These are phyloP conservation scores for Drepana arcuata DNA, from an alignment of 1,140 invertebrate species.

Conservation along the genomic window DNA sequence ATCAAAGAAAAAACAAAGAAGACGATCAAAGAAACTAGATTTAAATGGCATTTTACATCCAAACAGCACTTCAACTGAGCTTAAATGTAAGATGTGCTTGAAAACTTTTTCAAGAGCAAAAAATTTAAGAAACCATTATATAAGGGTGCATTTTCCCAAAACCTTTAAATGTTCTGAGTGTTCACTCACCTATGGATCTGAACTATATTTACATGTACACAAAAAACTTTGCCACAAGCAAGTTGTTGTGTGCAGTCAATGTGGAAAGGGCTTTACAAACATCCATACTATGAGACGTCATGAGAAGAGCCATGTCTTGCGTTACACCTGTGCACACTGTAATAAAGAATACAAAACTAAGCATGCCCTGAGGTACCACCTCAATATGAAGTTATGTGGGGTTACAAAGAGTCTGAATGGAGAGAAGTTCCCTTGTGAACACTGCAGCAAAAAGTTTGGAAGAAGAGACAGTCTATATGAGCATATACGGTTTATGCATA, in stretches of 20 bases:
- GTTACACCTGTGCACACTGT: constrained; percentile 12
- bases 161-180: constrained; percentile 14
- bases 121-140: constrained; percentile 17
- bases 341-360: constrained; percentile 15
- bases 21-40: constrained; percentile 1
- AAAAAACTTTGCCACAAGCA: constrained; percentile 6
- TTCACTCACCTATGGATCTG: constrained; percentile 9
- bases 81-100: constrained; percentile 16
- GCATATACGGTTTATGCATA: constrained; percentile 21
- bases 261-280: constrained; percentile 15
- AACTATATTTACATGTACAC: constrained; percentile 7
- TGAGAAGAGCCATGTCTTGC: constrained; percentile 11
- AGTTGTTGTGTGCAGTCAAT: constrained; percentile 12
- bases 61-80: constrained; percentile 2
- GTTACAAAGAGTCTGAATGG: constrained; percentile 2
- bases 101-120: constrained; percentile 3
- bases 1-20: too few relatives aligned
- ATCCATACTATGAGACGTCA: constrained; percentile 10
- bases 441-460: constrained; percentile 18
- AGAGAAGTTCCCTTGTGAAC: constrained; percentile 15
- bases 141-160: constrained; percentile 19
- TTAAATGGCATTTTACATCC: constrained; percentile 7
- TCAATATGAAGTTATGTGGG: constrained; percentile 8
- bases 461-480: constrained; percentile 6
- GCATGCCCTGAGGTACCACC: constrained; percentile 9